These are phyloP conservation scores for Lithosia quadra DNA, from an alignment of 2,888 invertebrate genomes.

Conservation along the genomic window DNA sequence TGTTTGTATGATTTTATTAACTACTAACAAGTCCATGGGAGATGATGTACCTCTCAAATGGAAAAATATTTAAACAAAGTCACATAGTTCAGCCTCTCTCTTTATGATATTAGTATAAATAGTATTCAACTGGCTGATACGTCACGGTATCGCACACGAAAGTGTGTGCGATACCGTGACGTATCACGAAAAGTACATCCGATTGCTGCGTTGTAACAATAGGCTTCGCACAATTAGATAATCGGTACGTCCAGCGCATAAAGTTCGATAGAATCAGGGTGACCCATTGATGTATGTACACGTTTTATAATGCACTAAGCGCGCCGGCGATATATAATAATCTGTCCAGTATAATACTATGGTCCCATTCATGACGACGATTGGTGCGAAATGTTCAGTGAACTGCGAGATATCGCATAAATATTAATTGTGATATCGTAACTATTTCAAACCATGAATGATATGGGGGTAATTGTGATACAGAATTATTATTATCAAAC, in stretches of 20 bases:
- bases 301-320: background rate
- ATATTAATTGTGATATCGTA: background rate
- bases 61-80: no score
- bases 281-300: no score
- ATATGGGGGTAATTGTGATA: background rate
- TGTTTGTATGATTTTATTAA: background rate
- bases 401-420: background rate
- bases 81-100: no score
- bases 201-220: background rate
- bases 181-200: no score
- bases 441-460: background rate
- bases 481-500: background rate
- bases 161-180: no score
- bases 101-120: no score
- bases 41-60: no score
- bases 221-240: background rate
- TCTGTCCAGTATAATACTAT: background rate
- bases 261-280: background rate
- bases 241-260: background rate
- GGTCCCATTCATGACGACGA: background rate
- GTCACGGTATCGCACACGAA: background rate
- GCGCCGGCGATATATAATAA: background rate
- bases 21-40: no score
- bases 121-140: no score
- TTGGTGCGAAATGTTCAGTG: background rate